Evolutionary conservation across 1,140 invertebrate species (phyloP), one percentile per base, ranked within the genome.

Genomic region (Ips nitidus): DNA sequence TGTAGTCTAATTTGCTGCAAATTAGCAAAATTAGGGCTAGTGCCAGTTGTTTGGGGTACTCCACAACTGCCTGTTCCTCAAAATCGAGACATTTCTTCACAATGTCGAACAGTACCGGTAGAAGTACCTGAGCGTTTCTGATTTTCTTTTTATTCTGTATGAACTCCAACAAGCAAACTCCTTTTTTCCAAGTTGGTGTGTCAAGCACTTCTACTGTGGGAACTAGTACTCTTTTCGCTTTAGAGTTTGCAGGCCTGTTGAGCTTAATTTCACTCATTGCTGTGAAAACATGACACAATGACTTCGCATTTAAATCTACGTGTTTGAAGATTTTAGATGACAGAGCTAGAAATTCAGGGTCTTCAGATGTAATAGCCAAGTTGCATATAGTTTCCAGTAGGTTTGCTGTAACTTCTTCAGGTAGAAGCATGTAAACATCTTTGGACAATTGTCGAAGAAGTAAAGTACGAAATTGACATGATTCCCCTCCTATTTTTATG

Each of bases 11-110:
- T 68, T 84, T 52, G 43, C 74, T 5, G 83, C 89, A 91, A 72
- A 87, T 87, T 76, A 92, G 87, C 77, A 92, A 83, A 4, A 97
- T 82, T n/a, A 86, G 86, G 0, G 92, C 90, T 0, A 98, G 79
- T 37, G 95, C 83, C 6, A 97, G 79, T 76, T 98, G 95, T 80
- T 96, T 96, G 0, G 90, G 86, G 77, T 97, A 97, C 79, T 97
- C 94, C 0, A 93, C 86, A n/a, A 89, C 86, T 37, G 87, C 87
- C 74, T 95, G 91, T 74, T 93, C 89, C 73, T 95, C 92, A 68
- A 94, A 88, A 65, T 88, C 85, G 66, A 94, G 83, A 76, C 91
- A 94, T 72, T 87, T 88, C 72, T 91, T 89, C 4, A 98, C 78
- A n/a, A 97, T 77, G 61, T 91, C 87, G 75, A 97, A 95, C 2